phyloP scores from a whole-genome alignment of 2,113 vertebrate species.

The Elaphurus davidianus region DNA sequence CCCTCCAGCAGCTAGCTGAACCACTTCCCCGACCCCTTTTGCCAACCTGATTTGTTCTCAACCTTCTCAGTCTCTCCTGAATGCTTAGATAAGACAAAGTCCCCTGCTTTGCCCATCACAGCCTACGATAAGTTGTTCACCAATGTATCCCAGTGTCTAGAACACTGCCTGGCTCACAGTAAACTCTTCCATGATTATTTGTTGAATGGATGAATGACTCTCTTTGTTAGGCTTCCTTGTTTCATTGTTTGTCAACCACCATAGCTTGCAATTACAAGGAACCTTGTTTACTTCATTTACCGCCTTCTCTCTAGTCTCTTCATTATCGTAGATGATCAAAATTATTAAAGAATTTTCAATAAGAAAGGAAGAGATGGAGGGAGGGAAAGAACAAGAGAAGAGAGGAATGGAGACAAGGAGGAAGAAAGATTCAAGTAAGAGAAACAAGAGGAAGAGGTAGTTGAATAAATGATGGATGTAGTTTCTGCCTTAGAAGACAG shows the following conservation, averaged over 20 bases:
- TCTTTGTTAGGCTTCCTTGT: neutral
- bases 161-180: neutral
- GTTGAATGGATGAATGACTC: neutral
- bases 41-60: neutral
- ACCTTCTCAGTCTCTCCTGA: neutral
- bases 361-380: neutral
- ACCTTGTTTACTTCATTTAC: neutral
- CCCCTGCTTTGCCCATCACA: neutral
- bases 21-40: neutral
- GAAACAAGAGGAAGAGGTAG: neutral
- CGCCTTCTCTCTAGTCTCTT: neutral
- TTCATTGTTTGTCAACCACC: neutral
- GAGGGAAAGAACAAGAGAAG: neutral
- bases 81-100: neutral
- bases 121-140: neutral
- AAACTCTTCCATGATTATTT: neutral
- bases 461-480: neutral
- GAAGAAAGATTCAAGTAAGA: neutral
- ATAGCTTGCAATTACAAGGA: neutral
- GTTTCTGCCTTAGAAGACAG: neutral
- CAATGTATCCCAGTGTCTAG: neutral
- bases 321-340: neutral
- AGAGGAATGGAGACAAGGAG: neutral
- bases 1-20: neutral
- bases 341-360: neutral